phyloP scores from a whole-genome alignment of 2,888 invertebrate genomes.

The Aleiodes testaceus region DNA sequence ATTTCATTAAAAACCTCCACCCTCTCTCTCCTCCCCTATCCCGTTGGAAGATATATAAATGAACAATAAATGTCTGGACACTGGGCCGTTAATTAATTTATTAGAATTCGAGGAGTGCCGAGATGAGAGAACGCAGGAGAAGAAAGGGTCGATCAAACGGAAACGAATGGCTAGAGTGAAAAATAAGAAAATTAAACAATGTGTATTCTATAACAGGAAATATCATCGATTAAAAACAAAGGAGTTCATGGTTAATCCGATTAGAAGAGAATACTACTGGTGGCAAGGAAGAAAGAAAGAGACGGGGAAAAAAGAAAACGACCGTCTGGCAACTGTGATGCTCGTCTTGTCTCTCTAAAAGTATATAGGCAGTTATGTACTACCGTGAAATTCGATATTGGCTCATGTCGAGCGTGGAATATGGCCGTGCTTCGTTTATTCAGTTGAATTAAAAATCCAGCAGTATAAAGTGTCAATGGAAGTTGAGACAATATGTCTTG shows the following conservation, averaged over 20 bases:
- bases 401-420: constrained; percentile 24
- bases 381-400: constrained; percentile 21
- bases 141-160: background rate
- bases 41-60: constrained; percentile 41
- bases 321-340: constrained; percentile 31
- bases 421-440: constrained; percentile 1
- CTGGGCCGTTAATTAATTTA: constrained; percentile 38
- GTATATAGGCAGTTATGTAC: constrained; percentile 16
- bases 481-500: background rate
- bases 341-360: constrained; percentile 26
- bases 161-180: constrained; percentile 7
- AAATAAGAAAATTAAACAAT: constrained; percentile 3
- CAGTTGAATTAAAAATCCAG: constrained; percentile 15
- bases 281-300: constrained; percentile 13
- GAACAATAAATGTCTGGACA: constrained; percentile 48
- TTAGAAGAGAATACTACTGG: constrained; percentile 40
- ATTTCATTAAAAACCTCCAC: constrained; percentile 8
- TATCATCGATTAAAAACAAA: constrained; percentile 19
- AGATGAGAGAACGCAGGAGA: background rate
- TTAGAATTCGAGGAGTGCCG: constrained; percentile 25
- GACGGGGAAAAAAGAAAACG: constrained; percentile 15
- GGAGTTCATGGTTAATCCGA: constrained; percentile 48
- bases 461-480: constrained; percentile 24
- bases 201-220: background rate
- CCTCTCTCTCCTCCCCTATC: background rate